A percentile compares a stretch with the other conserved stretches of the same genome.
These are phyloP conservation scores for Eremophila alpestris DNA, from an alignment of 2,797 vertebrate genomes.

Conservation along the genomic window DNA sequence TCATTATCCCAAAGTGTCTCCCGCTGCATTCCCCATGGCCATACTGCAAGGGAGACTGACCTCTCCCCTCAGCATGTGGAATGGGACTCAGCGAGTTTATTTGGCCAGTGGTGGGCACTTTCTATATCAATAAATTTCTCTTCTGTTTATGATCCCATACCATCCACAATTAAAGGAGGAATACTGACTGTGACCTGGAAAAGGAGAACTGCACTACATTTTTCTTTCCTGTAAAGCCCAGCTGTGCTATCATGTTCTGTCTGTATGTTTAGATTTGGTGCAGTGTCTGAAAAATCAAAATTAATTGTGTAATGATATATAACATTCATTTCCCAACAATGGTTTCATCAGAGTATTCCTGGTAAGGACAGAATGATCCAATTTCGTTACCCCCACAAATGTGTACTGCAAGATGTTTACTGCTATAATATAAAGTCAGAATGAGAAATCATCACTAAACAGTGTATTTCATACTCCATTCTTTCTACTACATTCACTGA, in stretches of 20 bases:
- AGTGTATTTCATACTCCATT: not conserved
- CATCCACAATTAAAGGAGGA: not conserved
- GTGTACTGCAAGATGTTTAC: slow-evolving; percentile 26
- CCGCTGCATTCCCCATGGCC: not conserved
- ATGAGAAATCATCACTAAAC: slow-evolving; percentile 11
- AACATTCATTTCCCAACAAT: not conserved
- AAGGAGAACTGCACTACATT: not conserved
- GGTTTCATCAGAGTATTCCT: slow-evolving; percentile 20
- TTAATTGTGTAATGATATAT: slow-evolving; percentile 4
- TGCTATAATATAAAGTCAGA: not conserved
- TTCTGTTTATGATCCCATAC: not conserved
- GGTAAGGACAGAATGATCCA: not conserved
- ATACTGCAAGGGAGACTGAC: not conserved
- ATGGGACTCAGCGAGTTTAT: not conserved
- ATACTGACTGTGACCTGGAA: not conserved
- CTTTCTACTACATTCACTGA: slow-evolving; percentile 16
- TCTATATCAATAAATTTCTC: not conserved
- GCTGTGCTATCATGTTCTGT: not conserved
- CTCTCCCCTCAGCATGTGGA: not conserved
- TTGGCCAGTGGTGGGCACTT: not conserved
- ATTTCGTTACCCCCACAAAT: not conserved
- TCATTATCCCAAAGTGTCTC: not conserved
- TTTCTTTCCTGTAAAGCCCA: not conserved
- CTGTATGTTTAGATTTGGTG: not conserved
- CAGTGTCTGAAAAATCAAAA: not conserved